Base-by-base conservation (phyloP, 1,140 invertebrate genomes). In the Drosophila rhopaloa region DNA sequence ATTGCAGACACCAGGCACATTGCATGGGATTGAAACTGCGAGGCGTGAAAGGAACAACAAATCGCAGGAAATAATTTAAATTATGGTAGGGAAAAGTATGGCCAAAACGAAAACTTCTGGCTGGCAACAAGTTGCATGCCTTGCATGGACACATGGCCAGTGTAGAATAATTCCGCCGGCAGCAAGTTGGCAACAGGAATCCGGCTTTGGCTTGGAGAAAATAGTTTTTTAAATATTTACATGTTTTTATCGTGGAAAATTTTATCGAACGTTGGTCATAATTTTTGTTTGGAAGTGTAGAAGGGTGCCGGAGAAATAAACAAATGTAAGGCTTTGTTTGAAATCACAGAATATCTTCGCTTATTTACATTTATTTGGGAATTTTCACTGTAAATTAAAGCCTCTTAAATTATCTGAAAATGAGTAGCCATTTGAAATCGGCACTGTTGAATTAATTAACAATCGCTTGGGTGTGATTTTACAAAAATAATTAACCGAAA, bases 201-300 rank as follows among this genome's bases (percentile, higher is more conserved):
- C 51, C 4, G 60, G 60, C 5, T 46, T 35, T 16, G 27, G 10
- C 44, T 24, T 35, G 16, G 0, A 48, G 27, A 27, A 43, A 54
- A 57, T 65, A 65, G 51, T 75, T 75, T 75, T 62, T 75, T 55
- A 75, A 74, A 74, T 74, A 74, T 63, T 75, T 74, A 63, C 70
- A 44, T 29, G 47, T 46, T 74, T 41, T 41, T 35, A 70, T 58
- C 11, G 44, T 14, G 54, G 24, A 58, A 58, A 58, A 58, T 58
- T 65, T 27, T 38, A 68, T 47, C 44, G 10, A 35, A 67, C 6
- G 10, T 38, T 37, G 6, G 24, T 71, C 41, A 40, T 19, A 32
- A 70, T 35, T 35, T 54, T 6, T 14, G 16, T 19, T n/a, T 13
- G 11, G 35, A 43, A 35, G 32, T 14, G 29, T 37, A 16, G n/a